Evolutionary conservation across 2,888 invertebrate species (phyloP), one percentile per base, ranked within the genome.

Genomic region (Anoncus sp.): DNA sequence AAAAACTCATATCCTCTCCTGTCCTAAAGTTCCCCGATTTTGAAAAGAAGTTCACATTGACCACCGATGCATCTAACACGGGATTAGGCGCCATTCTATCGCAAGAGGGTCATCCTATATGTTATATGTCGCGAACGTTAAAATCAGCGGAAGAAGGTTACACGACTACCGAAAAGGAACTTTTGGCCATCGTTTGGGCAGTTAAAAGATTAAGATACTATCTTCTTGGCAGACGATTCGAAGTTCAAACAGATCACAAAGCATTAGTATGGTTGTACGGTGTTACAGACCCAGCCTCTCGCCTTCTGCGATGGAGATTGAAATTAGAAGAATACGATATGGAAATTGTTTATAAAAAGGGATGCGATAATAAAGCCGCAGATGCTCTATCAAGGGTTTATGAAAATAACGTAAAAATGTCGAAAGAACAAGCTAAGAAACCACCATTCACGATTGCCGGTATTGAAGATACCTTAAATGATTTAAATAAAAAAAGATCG

Each of bases 311-410:
- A 57, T 70, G 57, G 70, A 45, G 59, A 70, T 35, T 59, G 31
- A 70, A 59, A 70, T 40, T 70, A 24, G 70, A 70, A 45, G 70
- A 70, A 49, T 70, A 70, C 16, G 59, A 70, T 18, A 24, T 70
- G 12, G 55, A 70, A 31, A 70, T 70, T 10, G 31, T 43, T 16
- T 59, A 70, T 59, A 47, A 27, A 45, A 70, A 70, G n/a, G 70
- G 59, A 70, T 49, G 49, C 3, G 66, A 66, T 51, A 66, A 66
- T 38, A 43, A 35, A 31, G 66, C 66, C 16, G 66, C 66, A 6
- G 66, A 66, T 66, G 49, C 51, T 35, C 22, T 66, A 49, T 66
- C 66, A 47, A 47, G 51, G 20, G 24, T 55, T 35, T 57, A 40
- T 40, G 55, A 40, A 66, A 66, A 49, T 49, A 49, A 49, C 3